Evolutionary conservation across 2,888 invertebrate genomes (phyloP), one percentile per base, ranked within the genome.

Genomic region (Ephialtes manifestator): DNA sequence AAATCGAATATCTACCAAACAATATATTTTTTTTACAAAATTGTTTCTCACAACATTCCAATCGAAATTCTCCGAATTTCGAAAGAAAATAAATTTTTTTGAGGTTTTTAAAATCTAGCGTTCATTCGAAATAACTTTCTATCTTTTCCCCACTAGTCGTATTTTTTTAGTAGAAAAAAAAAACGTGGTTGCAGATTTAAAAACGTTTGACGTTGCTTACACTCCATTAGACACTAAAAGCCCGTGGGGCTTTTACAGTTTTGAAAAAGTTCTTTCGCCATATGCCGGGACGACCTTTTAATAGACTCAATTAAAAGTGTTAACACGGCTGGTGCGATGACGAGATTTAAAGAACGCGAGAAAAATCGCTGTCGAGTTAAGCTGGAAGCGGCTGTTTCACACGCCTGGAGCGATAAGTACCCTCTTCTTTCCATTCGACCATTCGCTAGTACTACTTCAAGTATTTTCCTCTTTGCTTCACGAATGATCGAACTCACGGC

Each of bases 291-390:
- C 39, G 39, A 43, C 43, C 20, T 43, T 65, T 39, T 39, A 46
- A 65, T 76, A 35, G 35, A 20, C 5, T 39, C 39, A 39, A 39
- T 65, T 39, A 39, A 20, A 43, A 39, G 10, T 43, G 31, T 65
- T 46, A 24, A 63, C 39, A 51, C 60, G 31, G 18, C 18, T 11
- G 43, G 51, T 60, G 43, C 46, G 46, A 75, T 63, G 46, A 43
- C 31, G 55, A 60, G 48, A 46, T 20, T 18, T 31, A 15, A 18
- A 48, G 10, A 63, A 63, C 20, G 31, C 28, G 60, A 28, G 75
- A 46, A 75, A 58, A 75, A 63, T 75, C 39, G 51, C 51, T 11
- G 75, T 31, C 63, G 35, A 18, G 60, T 43, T 39, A 48, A 13
- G 20, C 43, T 46, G 18, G n/a, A 35, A 63, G 60, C 4, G n/a